phyloP scores from a whole-genome alignment of 2,797 vertebrate genomes.

The Neosilurus hyrtlii region DNA sequence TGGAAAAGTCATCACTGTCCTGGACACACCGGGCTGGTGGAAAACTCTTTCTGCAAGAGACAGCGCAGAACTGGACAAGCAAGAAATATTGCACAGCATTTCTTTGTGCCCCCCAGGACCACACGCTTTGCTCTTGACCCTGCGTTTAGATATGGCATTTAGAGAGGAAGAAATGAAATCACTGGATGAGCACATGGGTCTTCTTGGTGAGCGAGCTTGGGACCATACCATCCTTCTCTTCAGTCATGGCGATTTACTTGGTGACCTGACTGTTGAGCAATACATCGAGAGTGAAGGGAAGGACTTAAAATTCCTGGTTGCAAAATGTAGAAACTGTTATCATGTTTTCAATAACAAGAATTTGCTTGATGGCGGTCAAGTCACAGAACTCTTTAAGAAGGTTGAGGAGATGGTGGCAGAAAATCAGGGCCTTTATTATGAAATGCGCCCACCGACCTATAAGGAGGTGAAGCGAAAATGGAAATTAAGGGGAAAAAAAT shows the following conservation, averaged over 20 bases:
- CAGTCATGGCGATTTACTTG: slow-evolving; percentile 52
- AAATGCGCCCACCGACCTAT: slow-evolving; percentile 34
- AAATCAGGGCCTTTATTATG: slow-evolving; percentile 43
- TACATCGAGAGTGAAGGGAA: slow-evolving; percentile 50
- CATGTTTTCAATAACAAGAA: slow-evolving; percentile 51
- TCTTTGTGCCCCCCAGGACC: slow-evolving; percentile 58
- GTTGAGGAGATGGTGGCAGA: slow-evolving; percentile 46
- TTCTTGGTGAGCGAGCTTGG: slow-evolving; percentile 47
- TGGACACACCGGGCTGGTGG: slow-evolving; percentile 58
- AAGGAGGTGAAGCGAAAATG: slow-evolving; percentile 45
- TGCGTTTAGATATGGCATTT: slow-evolving; percentile 48
- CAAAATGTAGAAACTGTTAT: slow-evolving; percentile 51
- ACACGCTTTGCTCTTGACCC: slow-evolving; percentile 61
- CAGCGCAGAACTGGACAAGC: slow-evolving; percentile 50
- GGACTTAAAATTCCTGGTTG: slow-evolving; percentile 41
- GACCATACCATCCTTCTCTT: slow-evolving; percentile 51
- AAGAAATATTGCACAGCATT: slow-evolving; percentile 50
- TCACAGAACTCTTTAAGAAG: slow-evolving; percentile 49
- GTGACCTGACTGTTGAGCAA: slow-evolving; percentile 43
- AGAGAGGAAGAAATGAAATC: slow-evolving; percentile 51
- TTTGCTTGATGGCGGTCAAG: slow-evolving; percentile 34
- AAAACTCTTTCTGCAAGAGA: slow-evolving; percentile 41
- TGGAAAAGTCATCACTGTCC: slow-evolving; percentile 44
- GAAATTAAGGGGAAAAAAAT: slow-evolving; percentile 41
- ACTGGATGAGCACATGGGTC: slow-evolving; percentile 42